Conservation (phyloP, 2,797 vertebrate genomes). For the Falco novaeseelandiae region DNA sequence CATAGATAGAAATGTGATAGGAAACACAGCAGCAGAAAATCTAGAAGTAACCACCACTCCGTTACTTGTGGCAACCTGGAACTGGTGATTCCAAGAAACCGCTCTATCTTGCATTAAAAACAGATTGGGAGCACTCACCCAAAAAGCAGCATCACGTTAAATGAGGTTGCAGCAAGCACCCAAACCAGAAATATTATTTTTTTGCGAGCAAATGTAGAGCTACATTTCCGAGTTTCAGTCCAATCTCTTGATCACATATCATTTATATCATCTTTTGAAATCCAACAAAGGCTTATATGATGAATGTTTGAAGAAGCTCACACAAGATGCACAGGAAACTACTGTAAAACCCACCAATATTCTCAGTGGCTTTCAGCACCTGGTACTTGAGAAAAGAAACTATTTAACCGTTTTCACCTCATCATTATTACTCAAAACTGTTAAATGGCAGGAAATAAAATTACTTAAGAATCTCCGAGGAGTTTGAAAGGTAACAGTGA, state of each 20-base stretch:
- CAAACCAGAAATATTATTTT: not conserved
- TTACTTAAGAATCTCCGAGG: not conserved
- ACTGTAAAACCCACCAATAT: not conserved
- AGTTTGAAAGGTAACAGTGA: slow-evolving; percentile 14
- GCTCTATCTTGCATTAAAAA: not conserved
- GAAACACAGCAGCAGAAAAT: not conserved
- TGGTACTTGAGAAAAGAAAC: slow-evolving; percentile 27
- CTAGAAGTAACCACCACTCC: not conserved
- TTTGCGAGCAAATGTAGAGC: not conserved
- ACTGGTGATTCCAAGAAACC: not conserved
- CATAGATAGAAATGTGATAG: not conserved
- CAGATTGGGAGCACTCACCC: not conserved
- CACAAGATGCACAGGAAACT: not conserved
- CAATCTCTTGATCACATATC: not conserved
- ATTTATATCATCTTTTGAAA: not conserved
- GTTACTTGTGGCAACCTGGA: not conserved
- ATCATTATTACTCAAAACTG: slow-evolving; percentile 26
- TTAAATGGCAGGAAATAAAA: slow-evolving; percentile 38
- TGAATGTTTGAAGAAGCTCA: not conserved
- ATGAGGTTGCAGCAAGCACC: not conserved
- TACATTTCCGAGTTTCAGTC: not conserved
- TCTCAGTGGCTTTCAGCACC: slow-evolving; percentile 9
- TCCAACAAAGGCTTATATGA: not conserved
- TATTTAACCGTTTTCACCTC: slow-evolving; percentile 4
- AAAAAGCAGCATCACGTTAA: not conserved